Evolutionary conservation across 2,113 vertebrate species (phyloP).

Genomic region (Gavia stellata): DNA sequence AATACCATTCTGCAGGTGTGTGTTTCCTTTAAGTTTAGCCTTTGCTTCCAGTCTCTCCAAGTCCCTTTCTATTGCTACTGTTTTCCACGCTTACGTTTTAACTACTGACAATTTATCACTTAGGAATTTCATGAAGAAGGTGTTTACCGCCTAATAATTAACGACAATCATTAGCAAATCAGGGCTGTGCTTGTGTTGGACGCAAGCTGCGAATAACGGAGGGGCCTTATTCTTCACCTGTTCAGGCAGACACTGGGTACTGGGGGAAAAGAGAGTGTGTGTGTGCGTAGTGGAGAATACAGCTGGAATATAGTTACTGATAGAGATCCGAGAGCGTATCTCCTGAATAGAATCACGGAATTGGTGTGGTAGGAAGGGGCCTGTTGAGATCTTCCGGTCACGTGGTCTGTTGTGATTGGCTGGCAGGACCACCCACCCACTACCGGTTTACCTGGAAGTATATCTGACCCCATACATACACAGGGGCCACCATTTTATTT

Average conservation of each 20-base stretch:
- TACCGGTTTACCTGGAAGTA: not conserved
- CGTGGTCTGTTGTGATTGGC: not conserved
- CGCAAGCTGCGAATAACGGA: not conserved
- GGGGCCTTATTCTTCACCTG: not conserved
- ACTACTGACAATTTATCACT: not conserved
- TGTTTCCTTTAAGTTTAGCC: not conserved
- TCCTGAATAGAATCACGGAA: not conserved
- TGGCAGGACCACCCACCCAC: not conserved
- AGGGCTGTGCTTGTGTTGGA: not conserved
- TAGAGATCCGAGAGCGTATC: not conserved
- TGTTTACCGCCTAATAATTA: not conserved
- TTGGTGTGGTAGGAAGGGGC: not conserved
- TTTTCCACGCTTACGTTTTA: not conserved
- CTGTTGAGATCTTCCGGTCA: not conserved
- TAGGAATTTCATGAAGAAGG: not conserved
- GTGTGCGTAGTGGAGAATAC: not conserved
- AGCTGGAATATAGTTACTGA: not conserved
- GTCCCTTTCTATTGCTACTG: not conserved
- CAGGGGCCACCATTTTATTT: not conserved
- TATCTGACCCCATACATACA: not conserved
- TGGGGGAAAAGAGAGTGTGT: too few species aligned
- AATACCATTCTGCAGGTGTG: not conserved
- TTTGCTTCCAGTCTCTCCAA: not conserved
- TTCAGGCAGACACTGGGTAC: not conserved
- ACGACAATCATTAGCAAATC: not conserved